Percentiles rank a stretch among this genome's conserved stretches.
These are phyloP conservation scores for Progne subis DNA, from an alignment of 2,113 vertebrate species.

Conservation along the genomic window DNA sequence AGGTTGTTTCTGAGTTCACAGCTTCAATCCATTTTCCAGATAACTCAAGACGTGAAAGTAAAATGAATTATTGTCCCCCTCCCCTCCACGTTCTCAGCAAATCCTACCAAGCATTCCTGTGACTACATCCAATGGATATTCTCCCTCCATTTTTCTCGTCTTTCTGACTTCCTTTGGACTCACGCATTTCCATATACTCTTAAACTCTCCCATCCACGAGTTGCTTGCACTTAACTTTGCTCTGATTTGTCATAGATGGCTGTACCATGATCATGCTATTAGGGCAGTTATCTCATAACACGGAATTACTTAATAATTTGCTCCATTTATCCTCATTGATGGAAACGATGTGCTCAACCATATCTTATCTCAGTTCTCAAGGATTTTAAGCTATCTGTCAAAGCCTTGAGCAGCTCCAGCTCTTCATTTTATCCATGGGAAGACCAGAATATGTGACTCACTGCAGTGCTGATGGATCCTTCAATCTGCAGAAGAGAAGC, in stretches of 20 bases:
- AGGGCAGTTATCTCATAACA: neutral
- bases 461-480: neutral
- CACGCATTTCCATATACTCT: neutral
- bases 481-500: neutral
- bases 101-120: neutral
- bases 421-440: slow-evolving; percentile 11
- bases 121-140: neutral
- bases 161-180: neutral
- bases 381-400: neutral
- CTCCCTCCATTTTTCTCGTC: neutral
- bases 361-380: neutral
- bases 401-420: neutral
- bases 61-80: neutral
- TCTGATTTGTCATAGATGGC: neutral
- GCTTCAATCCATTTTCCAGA: neutral
- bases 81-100: neutral
- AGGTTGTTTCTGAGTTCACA: neutral
- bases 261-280: neutral
- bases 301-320: neutral
- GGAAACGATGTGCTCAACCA: neutral
- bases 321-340: neutral
- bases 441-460: neutral
- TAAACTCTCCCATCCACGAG: neutral
- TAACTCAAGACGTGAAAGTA: neutral
- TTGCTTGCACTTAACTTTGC: neutral